phyloP scores from a whole-genome alignment of 1,140 invertebrate genomes.

The Laodelphax striatellus region DNA sequence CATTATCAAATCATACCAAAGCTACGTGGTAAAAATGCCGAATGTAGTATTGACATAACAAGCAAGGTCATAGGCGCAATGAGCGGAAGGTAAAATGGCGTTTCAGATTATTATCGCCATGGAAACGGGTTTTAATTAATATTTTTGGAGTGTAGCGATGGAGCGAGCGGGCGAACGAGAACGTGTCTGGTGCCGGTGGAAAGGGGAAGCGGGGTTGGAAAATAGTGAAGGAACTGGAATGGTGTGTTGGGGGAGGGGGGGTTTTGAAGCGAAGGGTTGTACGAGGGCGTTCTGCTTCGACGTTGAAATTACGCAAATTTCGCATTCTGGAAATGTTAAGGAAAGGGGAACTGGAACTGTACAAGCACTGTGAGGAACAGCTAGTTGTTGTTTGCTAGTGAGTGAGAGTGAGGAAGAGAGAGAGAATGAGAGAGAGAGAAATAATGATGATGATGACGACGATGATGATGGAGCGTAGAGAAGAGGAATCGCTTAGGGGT shows the following conservation, averaged over 20 bases:
- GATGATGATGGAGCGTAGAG: too few relatives aligned
- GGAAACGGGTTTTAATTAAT: conserved; percentile 3
- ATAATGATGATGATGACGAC: too few relatives aligned
- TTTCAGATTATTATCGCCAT: conserved; percentile 2
- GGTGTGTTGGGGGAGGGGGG: neutral
- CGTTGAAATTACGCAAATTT: conserved; percentile 4
- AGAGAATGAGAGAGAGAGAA: neutral
- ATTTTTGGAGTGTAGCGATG: neutral
- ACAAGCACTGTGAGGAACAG: neutral
- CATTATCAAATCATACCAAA: too few relatives aligned
- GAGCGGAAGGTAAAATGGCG: conserved; percentile 1
- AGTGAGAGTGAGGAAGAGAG: neutral
- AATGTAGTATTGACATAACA: too few relatives aligned
- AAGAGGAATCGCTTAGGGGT: too few relatives aligned
- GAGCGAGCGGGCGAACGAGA: too few relatives aligned
- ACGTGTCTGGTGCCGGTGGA: neutral
- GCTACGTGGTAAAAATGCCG: too few relatives aligned
- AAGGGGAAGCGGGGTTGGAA: neutral
- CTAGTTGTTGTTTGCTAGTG: neutral
- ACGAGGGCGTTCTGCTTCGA: neutral
- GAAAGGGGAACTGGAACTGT: neutral
- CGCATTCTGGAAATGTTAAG: conserved; percentile 1
- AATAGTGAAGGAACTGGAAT: neutral
- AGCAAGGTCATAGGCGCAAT: neutral
- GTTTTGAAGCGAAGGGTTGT: neutral